Conservation (phyloP, 2,888 invertebrate genomes). For the Carpatolechia fugitivella region DNA sequence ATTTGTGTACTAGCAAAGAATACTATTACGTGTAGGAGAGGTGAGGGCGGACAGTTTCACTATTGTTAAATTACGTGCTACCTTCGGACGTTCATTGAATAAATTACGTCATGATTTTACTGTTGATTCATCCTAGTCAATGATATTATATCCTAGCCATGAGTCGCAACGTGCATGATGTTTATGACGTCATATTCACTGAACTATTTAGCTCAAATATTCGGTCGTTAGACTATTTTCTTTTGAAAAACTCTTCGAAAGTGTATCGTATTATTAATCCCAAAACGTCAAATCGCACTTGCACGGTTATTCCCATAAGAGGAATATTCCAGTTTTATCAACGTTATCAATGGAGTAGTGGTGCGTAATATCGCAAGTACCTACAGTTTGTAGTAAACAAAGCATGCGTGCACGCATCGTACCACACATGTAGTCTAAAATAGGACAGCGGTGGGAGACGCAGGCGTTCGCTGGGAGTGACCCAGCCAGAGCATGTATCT, state of each 20-base stretch:
- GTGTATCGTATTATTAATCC: too few species aligned
- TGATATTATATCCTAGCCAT: too few species aligned
- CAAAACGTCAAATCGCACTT: too few species aligned
- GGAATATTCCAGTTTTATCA: not conserved
- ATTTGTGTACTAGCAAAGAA: not conserved
- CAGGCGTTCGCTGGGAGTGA: slow-evolving; percentile 16
- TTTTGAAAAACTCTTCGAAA: too few species aligned
- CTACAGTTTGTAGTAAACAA: slow-evolving; percentile 1
- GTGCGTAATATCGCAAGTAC: not conserved
- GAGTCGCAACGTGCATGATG: too few species aligned
- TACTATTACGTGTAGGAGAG: not conserved
- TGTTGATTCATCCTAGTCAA: not conserved
- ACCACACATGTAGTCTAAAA: slow-evolving; percentile 63
- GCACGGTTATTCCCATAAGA: too few species aligned
- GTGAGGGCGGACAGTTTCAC: not conserved
- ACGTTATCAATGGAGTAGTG: not conserved
- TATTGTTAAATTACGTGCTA: not conserved
- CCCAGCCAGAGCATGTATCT: slow-evolving; percentile 38
- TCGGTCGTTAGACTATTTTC: not conserved
- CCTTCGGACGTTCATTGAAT: not conserved
- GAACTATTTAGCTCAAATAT: not conserved
- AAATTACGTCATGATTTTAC: not conserved
- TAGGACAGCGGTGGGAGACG: slow-evolving; percentile 70
- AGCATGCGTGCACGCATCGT: slow-evolving; percentile 20
- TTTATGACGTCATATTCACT: not conserved